Base-by-base conservation (phyloP, 2,888 invertebrate species). In the Ormyrus thymus region DNA sequence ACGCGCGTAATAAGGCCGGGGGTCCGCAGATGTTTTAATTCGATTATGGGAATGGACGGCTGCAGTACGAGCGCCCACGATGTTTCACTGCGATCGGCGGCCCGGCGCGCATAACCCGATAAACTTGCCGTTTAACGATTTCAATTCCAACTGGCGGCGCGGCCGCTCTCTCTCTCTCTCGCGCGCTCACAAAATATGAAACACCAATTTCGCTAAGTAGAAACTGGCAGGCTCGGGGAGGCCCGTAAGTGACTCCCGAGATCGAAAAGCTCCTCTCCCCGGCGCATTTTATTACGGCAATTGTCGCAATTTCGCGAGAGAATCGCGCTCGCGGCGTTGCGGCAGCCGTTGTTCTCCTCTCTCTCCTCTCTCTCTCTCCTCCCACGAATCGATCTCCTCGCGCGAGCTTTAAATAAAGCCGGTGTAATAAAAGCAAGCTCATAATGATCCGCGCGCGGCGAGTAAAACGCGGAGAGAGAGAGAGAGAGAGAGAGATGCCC, bases 321-420 rank as follows among this genome's bases (percentile, higher is more conserved):
- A 29, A 29, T 29, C 29, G 43, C 50, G 29, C 15, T 10, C 46
- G 46, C 46, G 15, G 29, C 29, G 29, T 4, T 29, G 29, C 29
- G 29, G 29, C 29, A 29, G 29, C 29, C 29, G 29, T 29, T 29
- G 29, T 29, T 29, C 29, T 29, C 29, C 29, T 29, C 29, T 29
- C 29, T 29, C 29, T 29, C 1, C n/a, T n/a, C n/a, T n/a, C 29
- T 29, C 29, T 3, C 29, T 29, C 29, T 29, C 29, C 29, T 29
- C 29, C 29, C 29, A 29, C 81, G 83, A 81, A 83, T 84, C 82
- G 83, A 79, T 70, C 29, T 29, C 29, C 29, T 69, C 59, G 48
- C 29, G 11, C 15, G 29, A 9, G n/a, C 46, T 29, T n/a, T 53
- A 53, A 66, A 66, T 66, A 66, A 66, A 66, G 29, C 51, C 53